Evolutionary conservation across 2,113 vertebrate species (phyloP).

Genomic region (Sardina pilchardus): DNA sequence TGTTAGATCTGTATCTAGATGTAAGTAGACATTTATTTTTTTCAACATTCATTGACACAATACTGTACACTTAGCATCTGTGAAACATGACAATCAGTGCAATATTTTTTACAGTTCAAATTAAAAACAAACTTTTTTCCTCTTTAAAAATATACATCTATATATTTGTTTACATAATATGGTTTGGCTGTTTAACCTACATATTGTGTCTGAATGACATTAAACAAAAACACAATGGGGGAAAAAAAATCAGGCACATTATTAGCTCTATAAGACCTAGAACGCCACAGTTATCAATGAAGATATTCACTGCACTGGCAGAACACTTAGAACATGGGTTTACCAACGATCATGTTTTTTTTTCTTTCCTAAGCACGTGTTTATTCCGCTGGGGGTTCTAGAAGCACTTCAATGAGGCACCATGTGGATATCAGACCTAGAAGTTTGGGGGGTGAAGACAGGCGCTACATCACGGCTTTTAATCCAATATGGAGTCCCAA

Average conservation of each 20-base stretch:
- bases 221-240: conserved; percentile 28
- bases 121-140: conserved; percentile 54
- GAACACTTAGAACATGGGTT: conserved; percentile 28
- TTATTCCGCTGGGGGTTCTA: conserved; percentile 38
- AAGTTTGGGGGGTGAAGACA: background rate
- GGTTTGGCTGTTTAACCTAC: conserved; percentile 42
- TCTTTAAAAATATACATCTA: conserved; percentile 69
- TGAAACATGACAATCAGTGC: conserved; percentile 69
- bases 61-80: conserved; percentile 62
- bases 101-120: conserved; percentile 66
- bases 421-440: conserved; percentile 36
- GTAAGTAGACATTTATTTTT: conserved; percentile 59
- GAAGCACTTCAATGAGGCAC: conserved; percentile 57
- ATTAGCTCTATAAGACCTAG: conserved; percentile 44
- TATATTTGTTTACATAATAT: conserved; percentile 40
- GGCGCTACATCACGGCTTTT: conserved; percentile 27
- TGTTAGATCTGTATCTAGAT: conserved; percentile 45
- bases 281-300: conserved; percentile 35
- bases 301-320: conserved; percentile 44
- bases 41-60: conserved; percentile 67
- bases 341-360: conserved; percentile 6
- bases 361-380: background rate
- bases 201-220: conserved; percentile 45
- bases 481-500: conserved; percentile 14
- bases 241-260: conserved; percentile 54